Evolutionary conservation across 2,113 vertebrate species (phyloP).

Genomic region (Apaloderma vittatum): DNA sequence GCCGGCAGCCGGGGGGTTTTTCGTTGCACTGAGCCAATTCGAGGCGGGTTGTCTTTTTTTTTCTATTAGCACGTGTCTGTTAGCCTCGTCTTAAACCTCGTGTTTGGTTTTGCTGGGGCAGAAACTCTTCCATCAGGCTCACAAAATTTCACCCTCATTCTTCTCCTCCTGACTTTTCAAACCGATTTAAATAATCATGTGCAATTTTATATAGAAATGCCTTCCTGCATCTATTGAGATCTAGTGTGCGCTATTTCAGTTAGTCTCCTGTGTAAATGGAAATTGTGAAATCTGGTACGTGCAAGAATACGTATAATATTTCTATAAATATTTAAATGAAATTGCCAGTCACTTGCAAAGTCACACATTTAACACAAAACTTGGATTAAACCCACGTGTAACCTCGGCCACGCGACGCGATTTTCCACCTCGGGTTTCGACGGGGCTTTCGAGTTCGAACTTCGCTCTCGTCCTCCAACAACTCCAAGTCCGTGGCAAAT

Average conservation of each 20-base stretch:
- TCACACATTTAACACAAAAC: neutral
- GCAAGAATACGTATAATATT: neutral
- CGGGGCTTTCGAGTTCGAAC: neutral
- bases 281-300: neutral
- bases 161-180: rapidly evolving
- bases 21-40: neutral
- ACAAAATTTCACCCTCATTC: rapidly evolving
- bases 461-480: too few species aligned
- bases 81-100: rapidly evolving
- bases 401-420: rapidly evolving
- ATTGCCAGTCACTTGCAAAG: neutral
- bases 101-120: neutral
- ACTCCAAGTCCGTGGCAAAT: too few species aligned
- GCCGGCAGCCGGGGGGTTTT: neutral
- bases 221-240: neutral
- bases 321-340: neutral
- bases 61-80: neutral
- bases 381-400: neutral
- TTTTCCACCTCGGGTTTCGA: neutral
- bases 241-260: rapidly evolving
- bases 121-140: neutral
- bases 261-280: rapidly evolving
- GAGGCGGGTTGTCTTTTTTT: neutral
- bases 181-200: neutral
- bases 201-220: neutral